Conservation (phyloP, 2,113 vertebrate species). For the Cyprinodon tularosa region DNA sequence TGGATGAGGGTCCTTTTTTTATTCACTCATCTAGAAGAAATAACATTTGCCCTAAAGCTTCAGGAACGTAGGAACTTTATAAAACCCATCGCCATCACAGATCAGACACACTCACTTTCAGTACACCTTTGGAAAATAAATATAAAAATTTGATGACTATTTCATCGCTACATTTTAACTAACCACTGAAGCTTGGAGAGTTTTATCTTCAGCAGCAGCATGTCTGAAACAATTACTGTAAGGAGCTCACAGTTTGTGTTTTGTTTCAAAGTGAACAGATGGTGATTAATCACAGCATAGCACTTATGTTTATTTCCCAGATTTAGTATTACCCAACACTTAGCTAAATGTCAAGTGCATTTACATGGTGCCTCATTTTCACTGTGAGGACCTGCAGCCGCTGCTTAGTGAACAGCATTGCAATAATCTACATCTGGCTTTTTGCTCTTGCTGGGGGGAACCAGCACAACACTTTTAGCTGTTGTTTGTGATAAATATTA, state of each 20-base stretch:
- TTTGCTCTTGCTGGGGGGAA: constrained; percentile 4
- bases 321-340: not conserved
- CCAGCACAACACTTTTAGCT: constrained; percentile 13
- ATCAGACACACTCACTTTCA: not conserved
- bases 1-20: not conserved
- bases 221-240: not conserved
- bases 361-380: not conserved
- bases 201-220: not conserved
- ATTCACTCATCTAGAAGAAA: no score
- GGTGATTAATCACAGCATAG: constrained; percentile 17
- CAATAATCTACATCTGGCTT: not conserved
- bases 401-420: constrained; percentile 8
- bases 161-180: not conserved
- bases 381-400: not conserved
- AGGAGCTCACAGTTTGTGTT: constrained; percentile 5
- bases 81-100: no score
- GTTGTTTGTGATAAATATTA: constrained; percentile 29
- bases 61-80: no score
- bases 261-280: not conserved
- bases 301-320: constrained; percentile 18
- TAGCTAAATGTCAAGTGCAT: constrained; percentile 7
- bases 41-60: no score
- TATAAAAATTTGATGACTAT: no score
- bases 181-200: not conserved
- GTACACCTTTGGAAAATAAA: not conserved